These are phyloP conservation scores for Circaetus cinerascens DNA, from an alignment of 2,113 vertebrate species.

Conservation along the genomic window DNA sequence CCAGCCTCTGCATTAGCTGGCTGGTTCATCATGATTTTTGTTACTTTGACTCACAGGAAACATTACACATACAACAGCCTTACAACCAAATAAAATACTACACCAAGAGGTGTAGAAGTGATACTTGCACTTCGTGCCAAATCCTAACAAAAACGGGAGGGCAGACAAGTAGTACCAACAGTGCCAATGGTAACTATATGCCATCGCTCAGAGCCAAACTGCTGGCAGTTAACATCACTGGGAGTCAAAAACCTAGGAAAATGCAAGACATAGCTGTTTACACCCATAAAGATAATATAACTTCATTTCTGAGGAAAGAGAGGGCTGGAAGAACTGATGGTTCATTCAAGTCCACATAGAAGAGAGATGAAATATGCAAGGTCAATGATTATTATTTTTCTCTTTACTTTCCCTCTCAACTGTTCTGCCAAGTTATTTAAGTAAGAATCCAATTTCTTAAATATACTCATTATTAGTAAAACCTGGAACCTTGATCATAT, in stretches of 20 bases:
- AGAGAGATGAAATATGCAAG: background rate
- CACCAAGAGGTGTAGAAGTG: background rate
- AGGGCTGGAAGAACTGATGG: background rate
- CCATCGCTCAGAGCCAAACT: background rate
- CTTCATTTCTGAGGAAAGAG: background rate
- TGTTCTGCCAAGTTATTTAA: background rate
- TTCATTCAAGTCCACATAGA: background rate
- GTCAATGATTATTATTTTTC: background rate
- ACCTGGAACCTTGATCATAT: background rate
- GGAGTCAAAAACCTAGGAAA: background rate
- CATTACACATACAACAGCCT: background rate
- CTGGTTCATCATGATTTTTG: background rate
- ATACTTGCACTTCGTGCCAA: background rate
- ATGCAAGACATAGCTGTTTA: background rate
- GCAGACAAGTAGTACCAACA: background rate
- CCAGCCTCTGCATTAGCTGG: background rate
- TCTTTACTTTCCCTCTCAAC: background rate
- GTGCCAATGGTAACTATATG: background rate
- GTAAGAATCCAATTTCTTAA: background rate
- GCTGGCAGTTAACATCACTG: background rate
- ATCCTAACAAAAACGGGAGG: background rate
- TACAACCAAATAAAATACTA: background rate
- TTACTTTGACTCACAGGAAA: background rate
- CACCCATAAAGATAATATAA: background rate
- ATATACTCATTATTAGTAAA: background rate